A percentile compares a stretch with the other conserved stretches of the same genome.
Conservation (phyloP, 2,888 invertebrate genomes). For the Tolmerus cingulatus region DNA sequence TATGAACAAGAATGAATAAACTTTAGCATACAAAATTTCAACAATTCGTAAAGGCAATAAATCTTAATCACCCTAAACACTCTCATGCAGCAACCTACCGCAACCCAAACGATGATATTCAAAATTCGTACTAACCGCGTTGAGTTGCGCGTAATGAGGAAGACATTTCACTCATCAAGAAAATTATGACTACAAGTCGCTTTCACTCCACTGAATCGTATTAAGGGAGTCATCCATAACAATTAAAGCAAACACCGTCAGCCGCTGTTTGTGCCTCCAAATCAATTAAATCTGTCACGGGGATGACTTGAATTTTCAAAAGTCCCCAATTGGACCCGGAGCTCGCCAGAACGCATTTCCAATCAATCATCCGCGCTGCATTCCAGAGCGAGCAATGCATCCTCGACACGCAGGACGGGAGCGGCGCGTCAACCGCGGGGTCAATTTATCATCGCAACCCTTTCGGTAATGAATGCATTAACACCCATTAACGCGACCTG, state of each 20-base stretch:
- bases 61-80: neutral
- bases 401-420: neutral
- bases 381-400: neutral
- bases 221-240: constrained; percentile 19
- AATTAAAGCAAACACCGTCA: constrained; percentile 4
- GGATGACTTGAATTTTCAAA: constrained; percentile 19
- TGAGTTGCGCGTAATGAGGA: neutral
- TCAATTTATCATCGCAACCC: constrained; percentile 26
- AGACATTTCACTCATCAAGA: neutral
- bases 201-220: neutral
- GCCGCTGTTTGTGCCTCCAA: constrained; percentile 23
- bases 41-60: neutral
- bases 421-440: constrained; percentile 2
- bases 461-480: constrained; percentile 32
- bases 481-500: constrained; percentile 18
- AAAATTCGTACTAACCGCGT: neutral
- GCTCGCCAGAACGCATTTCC: constrained; percentile 11
- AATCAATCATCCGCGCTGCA: constrained; percentile 34
- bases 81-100: neutral
- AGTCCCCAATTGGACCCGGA: neutral
- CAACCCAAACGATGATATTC: neutral
- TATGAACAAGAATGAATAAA: too few species aligned
- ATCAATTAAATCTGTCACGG: constrained; percentile 42
- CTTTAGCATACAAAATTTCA: too few species aligned
- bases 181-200: neutral